Evolutionary conservation across 2,113 vertebrate genomes (phyloP).

Genomic region (Acrocephalus arundinaceus): DNA sequence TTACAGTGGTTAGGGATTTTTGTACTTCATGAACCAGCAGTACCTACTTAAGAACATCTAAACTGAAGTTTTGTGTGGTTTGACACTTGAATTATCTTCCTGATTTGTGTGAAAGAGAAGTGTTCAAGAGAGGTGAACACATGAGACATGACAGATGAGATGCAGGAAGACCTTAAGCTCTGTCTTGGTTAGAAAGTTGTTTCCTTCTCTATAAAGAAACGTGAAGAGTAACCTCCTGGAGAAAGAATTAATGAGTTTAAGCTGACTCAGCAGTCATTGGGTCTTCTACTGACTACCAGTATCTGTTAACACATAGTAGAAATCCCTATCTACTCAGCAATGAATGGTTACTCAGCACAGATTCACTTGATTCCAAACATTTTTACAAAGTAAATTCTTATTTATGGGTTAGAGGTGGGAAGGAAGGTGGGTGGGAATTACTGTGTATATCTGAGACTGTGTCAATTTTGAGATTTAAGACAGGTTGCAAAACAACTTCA

Average conservation of each 20-base stretch:
- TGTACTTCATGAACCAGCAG: background rate
- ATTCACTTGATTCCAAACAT: background rate
- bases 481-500: background rate
- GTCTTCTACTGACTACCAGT: background rate
- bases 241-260: background rate
- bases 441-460: background rate
- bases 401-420: conserved; percentile 7
- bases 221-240: background rate
- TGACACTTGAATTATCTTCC: background rate
- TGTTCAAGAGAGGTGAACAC: background rate
- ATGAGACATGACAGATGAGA: background rate
- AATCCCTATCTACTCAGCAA: background rate
- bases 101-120: background rate
- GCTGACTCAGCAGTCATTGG: background rate
- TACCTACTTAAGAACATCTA: background rate
- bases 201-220: background rate
- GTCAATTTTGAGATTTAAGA: background rate
- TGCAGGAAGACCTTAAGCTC: background rate
- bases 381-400: background rate
- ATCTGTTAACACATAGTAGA: background rate
- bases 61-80: background rate
- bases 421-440: background rate
- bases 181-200: background rate
- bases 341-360: background rate
- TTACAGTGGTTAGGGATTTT: background rate